These are phyloP conservation scores for Plectropomus leopardus DNA, from an alignment of 2,113 vertebrate genomes.

Conservation along the genomic window DNA sequence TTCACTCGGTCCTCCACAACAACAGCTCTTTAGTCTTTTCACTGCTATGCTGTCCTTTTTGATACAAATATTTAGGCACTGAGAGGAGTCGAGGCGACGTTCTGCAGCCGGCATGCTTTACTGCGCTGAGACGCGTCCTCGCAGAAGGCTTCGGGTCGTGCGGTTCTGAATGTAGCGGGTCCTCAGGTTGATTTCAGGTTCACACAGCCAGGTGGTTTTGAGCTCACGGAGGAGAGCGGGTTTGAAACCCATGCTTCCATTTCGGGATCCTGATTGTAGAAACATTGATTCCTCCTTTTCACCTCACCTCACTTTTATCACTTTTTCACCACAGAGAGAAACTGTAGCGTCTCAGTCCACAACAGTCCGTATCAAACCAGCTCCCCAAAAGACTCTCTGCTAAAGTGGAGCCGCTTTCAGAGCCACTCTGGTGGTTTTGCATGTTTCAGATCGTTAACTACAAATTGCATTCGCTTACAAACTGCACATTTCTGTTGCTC, in stretches of 20 bases:
- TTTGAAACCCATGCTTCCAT: conserved; percentile 36
- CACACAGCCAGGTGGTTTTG: conserved; percentile 51
- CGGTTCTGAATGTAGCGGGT: conserved; percentile 70
- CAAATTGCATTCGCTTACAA: background rate
- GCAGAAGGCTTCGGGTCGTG: conserved; percentile 40
- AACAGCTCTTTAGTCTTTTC: conserved; percentile 80
- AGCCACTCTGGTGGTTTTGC: background rate
- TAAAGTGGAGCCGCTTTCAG: background rate
- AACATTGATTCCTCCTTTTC: conserved; percentile 52
- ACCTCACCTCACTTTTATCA: conserved; percentile 62
- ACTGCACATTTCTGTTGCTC: background rate
- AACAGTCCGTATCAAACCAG: background rate
- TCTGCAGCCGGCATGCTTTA: conserved; percentile 76
- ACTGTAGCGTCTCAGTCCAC: conserved; percentile 11
- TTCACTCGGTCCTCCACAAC: conserved; percentile 72
- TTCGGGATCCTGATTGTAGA: conserved; percentile 61
- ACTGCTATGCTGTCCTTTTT: conserved; percentile 82
- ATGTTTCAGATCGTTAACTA: background rate
- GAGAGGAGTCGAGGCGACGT: conserved; percentile 57
- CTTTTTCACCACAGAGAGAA: conserved; percentile 36
- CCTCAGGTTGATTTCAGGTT: conserved; percentile 82
- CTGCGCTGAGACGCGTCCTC: conserved; percentile 53
- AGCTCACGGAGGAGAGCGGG: conserved; percentile 24
- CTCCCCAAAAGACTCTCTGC: background rate
- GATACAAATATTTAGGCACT: conserved; percentile 71